Percentiles rank a stretch among this genome's conserved stretches.
These are phyloP conservation scores for Belgica antarctica DNA, from an alignment of 2,888 invertebrate species.

Conservation along the genomic window DNA sequence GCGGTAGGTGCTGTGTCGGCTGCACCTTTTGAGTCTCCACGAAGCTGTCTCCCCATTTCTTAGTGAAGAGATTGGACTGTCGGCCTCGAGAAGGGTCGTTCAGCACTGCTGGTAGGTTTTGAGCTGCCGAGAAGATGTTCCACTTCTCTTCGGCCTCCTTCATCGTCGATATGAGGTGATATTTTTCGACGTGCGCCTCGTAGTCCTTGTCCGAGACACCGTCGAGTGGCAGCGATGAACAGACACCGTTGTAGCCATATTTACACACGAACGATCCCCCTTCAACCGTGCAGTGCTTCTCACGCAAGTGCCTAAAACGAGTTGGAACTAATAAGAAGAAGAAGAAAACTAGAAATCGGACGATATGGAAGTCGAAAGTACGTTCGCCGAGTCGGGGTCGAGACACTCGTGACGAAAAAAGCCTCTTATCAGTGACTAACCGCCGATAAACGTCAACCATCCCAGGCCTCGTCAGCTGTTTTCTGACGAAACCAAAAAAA, in stretches of 20 bases:
- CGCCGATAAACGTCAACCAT: background rate
- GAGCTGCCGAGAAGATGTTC: constrained; percentile 74
- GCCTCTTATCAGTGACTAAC: background rate
- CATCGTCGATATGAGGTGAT: constrained; percentile 57
- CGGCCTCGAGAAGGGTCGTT: constrained; percentile 93
- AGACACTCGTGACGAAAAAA: background rate
- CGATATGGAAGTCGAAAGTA: background rate
- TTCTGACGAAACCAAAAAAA: background rate
- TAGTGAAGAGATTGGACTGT: constrained; percentile 89
- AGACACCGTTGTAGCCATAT: constrained; percentile 84
- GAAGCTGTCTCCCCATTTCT: constrained; percentile 96
- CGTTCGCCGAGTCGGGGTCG: background rate
- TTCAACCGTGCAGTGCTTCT: constrained; percentile 77
- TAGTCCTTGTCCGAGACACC: constrained; percentile 86
- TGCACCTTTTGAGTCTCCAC: constrained; percentile 76
- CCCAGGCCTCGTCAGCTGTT: background rate
- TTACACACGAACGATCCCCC: constrained; percentile 83
- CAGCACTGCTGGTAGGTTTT: constrained; percentile 91
- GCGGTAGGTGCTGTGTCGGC: constrained; percentile 77
- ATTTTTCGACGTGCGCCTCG: constrained; percentile 76
- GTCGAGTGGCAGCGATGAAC: constrained; percentile 82
- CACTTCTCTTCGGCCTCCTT: constrained; percentile 57
- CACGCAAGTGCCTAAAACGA: constrained; percentile 67
- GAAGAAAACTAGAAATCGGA: background rate
- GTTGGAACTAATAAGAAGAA: constrained; percentile 33